Percentiles rank a stretch among this genome's conserved stretches.
Conservation (phyloP, 2,113 vertebrate species). For the Mesembrinibis cayennensis region DNA sequence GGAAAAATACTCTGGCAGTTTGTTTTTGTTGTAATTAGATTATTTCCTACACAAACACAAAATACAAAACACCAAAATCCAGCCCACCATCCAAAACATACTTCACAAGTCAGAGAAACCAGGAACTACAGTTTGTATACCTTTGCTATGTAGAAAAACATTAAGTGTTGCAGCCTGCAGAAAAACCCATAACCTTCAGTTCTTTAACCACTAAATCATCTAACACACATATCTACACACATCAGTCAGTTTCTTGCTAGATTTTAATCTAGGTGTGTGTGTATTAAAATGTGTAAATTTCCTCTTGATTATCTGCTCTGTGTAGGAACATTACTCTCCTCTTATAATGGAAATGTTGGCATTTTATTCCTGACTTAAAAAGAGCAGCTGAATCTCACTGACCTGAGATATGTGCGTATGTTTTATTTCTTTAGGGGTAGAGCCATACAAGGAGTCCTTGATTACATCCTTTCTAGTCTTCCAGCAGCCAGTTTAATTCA, state of each 20-base stretch:
- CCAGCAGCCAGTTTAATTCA: background rate
- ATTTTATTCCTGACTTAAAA: background rate
- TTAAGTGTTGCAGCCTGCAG: background rate
- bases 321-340: background rate
- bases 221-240: background rate
- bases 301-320: background rate
- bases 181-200: background rate
- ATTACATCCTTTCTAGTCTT: background rate
- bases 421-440: background rate
- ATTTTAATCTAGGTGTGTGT: background rate
- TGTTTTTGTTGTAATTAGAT: background rate
- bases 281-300: background rate
- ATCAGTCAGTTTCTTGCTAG: background rate
- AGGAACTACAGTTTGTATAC: background rate
- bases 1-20: background rate
- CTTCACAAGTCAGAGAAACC: background rate
- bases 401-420: fast-evolving
- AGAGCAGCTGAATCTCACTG: background rate
- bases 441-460: background rate
- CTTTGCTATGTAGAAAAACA: background rate
- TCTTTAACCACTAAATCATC: background rate
- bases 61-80: background rate
- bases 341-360: background rate
- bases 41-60: background rate
- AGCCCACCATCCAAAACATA: background rate